Evolutionary conservation across 2,113 vertebrate genomes (phyloP).

Genomic region (Pollachius pollachius): DNA sequence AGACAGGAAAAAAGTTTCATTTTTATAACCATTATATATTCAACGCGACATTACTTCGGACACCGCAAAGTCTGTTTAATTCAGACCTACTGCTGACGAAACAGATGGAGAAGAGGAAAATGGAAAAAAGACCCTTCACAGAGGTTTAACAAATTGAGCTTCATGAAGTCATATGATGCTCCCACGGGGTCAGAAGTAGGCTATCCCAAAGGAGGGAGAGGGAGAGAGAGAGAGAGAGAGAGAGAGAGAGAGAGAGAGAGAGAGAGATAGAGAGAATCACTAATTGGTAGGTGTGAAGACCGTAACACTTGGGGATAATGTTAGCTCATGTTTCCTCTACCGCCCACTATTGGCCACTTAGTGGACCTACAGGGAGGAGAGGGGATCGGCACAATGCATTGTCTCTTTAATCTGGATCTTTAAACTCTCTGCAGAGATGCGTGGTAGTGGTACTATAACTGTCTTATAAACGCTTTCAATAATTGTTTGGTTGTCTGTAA

Average conservation of each 20-base stretch:
- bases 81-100: no score
- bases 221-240: constrained; percentile 15
- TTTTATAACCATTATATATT: no score
- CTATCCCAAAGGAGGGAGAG: constrained; percentile 9
- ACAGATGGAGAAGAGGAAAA: constrained; percentile 10
- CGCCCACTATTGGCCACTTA: constrained; percentile 61
- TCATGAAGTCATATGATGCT: constrained; percentile 25
- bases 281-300: constrained; percentile 11
- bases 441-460: no score
- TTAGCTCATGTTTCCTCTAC: constrained; percentile 27
- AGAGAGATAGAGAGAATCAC: constrained; percentile 18
- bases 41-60: no score
- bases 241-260: not conserved
- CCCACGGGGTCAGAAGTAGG: constrained; percentile 17
- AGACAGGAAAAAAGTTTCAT: no score
- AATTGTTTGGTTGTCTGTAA: no score
- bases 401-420: not conserved
- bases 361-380: constrained; percentile 14
- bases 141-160: constrained; percentile 41
- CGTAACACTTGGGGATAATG: constrained; percentile 3
- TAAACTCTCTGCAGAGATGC: no score
- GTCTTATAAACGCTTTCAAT: no score
- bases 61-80: no score
- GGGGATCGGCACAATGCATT: not conserved
- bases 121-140: constrained; percentile 21